Conservation (phyloP, 2,888 invertebrate species). For the Aphidius colemani region DNA sequence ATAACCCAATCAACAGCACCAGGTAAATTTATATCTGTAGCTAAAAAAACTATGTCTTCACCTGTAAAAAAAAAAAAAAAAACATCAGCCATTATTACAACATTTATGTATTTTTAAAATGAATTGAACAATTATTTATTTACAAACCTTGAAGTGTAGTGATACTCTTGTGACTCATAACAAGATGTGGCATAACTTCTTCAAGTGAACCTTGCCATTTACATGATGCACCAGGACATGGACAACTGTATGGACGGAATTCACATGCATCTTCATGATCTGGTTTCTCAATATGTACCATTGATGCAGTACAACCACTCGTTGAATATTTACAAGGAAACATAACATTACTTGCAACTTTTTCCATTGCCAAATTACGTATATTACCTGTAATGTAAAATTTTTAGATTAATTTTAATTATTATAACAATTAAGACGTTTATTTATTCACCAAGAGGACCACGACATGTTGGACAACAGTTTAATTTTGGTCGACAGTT, state of each 20-base stretch:
- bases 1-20: conserved; percentile 99
- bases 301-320: conserved; percentile 90
- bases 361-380: conserved; percentile 98
- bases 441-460: conserved; percentile 73
- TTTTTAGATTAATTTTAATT: background rate
- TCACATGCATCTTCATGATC: conserved; percentile 99
- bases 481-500: conserved; percentile 95
- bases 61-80: conserved; percentile 59
- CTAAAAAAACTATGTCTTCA: conserved; percentile 99
- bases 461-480: conserved; percentile 97
- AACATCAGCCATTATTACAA: background rate
- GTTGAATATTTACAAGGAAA: conserved; percentile 99
- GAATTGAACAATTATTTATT: conserved; percentile 19
- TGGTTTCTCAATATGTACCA: conserved; percentile 95
- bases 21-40: conserved; percentile 98
- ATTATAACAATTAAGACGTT: too few species aligned
- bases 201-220: conserved; percentile 99
- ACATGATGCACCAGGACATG: conserved; percentile 99
- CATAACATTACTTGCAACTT: conserved; percentile 96
- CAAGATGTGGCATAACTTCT: conserved; percentile 97
- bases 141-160: conserved; percentile 88
- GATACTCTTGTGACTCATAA: conserved; percentile 97
- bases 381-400: conserved; percentile 72
- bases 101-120: background rate
- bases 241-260: conserved; percentile 97